phyloP scores from a whole-genome alignment of 23 tunicate species.

The Trididemnum nubilum region DNA sequence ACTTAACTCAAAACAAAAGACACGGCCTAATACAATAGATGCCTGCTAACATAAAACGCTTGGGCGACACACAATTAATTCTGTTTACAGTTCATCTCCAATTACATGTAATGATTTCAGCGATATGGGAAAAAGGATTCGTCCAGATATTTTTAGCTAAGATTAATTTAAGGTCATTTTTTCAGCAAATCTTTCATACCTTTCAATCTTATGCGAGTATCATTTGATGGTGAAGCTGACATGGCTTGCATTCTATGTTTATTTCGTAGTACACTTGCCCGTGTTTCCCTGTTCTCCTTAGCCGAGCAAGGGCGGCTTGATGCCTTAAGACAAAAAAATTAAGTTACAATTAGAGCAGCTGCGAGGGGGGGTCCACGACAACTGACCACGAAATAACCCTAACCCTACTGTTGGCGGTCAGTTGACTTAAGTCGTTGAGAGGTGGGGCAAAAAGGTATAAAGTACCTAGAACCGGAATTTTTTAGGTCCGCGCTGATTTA shows the following conservation, averaged over 20 bases:
- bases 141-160: too few species aligned
- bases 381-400: too few species aligned
- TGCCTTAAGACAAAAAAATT: slow-evolving; percentile 68
- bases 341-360: too few species aligned
- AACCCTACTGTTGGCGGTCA: too few species aligned
- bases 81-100: not conserved
- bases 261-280: slow-evolving; percentile 67
- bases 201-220: slow-evolving; percentile 47
- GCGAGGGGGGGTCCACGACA: too few species aligned
- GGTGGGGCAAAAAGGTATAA: too few species aligned
- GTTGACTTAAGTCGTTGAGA: too few species aligned
- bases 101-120: not conserved
- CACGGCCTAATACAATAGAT: not conserved
- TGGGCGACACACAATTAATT: not conserved
- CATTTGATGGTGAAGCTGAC: slow-evolving; percentile 64
- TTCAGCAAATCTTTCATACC: slow-evolving; percentile 37
- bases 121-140: too few species aligned
- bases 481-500: too few species aligned
- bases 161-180: too few species aligned
- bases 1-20: not conserved
- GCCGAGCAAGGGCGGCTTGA: slow-evolving; percentile 75
- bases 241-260: slow-evolving; percentile 62
- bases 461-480: too few species aligned
- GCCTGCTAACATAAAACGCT: not conserved
- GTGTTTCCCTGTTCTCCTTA: slow-evolving; percentile 58